Evolutionary conservation across 2,113 vertebrate species (phyloP), one percentile per base, ranked within the genome.

Genomic region (Otus sunia): DNA sequence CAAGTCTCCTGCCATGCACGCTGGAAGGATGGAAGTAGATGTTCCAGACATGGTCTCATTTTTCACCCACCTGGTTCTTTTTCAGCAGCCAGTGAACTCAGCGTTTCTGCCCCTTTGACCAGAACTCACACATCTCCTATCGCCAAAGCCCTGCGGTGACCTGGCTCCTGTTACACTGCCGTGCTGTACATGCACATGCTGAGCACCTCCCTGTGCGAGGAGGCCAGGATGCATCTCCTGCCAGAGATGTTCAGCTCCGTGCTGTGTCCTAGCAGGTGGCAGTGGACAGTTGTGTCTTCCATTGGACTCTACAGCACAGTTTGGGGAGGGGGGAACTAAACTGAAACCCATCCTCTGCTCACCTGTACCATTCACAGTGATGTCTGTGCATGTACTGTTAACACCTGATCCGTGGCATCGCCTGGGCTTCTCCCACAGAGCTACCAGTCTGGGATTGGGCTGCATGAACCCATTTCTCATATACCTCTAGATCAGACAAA

Each of bases 41-140:
- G 55, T 71, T 79, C 45, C 67, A 94, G 50, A 27, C 25, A 6
- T 0, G 0, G 6, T 92, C 78, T 85, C 83, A 55, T 85, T 94
- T 94, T 91, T 95, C 84, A 59, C 86, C 55, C 50, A 34, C 50
- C 67, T 47, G 69, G 55, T 88, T 76, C 66, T 72, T 91, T 90
- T 37, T 64, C 86, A 69, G 76, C 72, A 87, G 53, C 45, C 6
- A 2, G 29, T 20, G 52, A 92, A 18, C 43, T 81, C 86, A 53
- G 86, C 32, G 0, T 59, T 85, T 94, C 85, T 60, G 36, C 52
- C 29, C 69, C 60, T 89, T n/a, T 32, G 69, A 39, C 55, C 87
- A 64, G 32, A 56, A 11, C 27, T 43, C 1, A 0, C 32, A 6
- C 43, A 39, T 20, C 52, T 58, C 43, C 19, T 47, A 5, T 11